Percentiles rank a stretch among this genome's conserved stretches.
Evolutionary conservation across 2,113 vertebrate species (phyloP).

Genomic region (Colossoma macropomum): DNA sequence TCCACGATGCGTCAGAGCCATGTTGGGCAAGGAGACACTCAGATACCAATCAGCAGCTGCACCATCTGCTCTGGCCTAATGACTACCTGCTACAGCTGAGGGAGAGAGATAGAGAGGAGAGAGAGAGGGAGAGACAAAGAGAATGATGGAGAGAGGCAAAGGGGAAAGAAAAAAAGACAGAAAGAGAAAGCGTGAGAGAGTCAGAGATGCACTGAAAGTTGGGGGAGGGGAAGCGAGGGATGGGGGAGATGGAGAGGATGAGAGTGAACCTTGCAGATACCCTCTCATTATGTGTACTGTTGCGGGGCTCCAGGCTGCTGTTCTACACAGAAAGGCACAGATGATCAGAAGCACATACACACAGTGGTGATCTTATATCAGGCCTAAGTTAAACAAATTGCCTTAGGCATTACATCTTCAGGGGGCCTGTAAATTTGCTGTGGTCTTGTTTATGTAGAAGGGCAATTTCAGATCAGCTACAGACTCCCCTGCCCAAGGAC

Average conservation of each 20-base stretch:
- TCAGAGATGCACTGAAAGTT: neutral
- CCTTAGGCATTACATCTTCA: neutral
- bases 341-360: neutral
- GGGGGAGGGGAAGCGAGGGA: neutral
- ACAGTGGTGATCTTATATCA: neutral
- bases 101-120: neutral
- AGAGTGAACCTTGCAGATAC: neutral
- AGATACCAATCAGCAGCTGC: slow-evolving; percentile 68
- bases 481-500: neutral
- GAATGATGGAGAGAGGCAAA: slow-evolving; percentile 43
- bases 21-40: slow-evolving; percentile 65
- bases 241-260: neutral
- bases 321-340: neutral
- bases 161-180: too few relatives aligned
- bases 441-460: neutral
- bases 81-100: slow-evolving; percentile 65
- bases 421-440: neutral
- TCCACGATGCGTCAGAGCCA: slow-evolving; percentile 36
- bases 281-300: slow-evolving; percentile 2
- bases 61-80: slow-evolving; percentile 77
- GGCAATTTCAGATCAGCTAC: neutral
- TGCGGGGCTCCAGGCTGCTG: neutral
- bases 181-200: neutral
- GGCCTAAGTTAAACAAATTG: neutral
- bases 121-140: slow-evolving; percentile 1